Evolutionary conservation across 2,113 vertebrate species (phyloP), one percentile per base, ranked within the genome.

Genomic region (Aphyosemion australe): DNA sequence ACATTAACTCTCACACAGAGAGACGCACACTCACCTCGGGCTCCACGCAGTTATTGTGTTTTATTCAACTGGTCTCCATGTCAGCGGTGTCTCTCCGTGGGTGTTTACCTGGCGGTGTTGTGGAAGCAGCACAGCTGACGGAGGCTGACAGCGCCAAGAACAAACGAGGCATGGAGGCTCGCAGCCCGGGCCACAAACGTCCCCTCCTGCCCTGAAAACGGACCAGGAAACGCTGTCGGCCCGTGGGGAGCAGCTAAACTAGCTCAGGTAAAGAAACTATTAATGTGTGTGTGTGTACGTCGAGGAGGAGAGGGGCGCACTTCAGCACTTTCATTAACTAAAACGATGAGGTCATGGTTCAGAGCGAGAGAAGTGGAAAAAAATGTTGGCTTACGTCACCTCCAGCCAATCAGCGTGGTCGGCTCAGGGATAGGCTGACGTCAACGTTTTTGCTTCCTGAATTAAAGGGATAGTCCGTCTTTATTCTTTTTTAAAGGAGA

Each of bases 261-360:
- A 61, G 71, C 61, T 62, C 76, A 84, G 18, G 74, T 83, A 5
- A 41, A 20, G 69, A 69, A 69, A 69, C 12, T 5, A 19, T 18
- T 48, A 26, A 57, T 76, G 60, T 65, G 64, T 46, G 14, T 77
- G 21, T 58, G 46, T 48, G 6, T 42, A 4, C 21, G 37, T 4
- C 15, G 31, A 37, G 54, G 68, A 57, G 46, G 65, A 50, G 61
- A 80, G 87, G 91, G 91, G 89, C 90, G 90, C 87, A 90, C 91
- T 93, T 91, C 85, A 87, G 90, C 90, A 92, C 93, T 92, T 92
- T 91, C 90, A 87, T 93, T 89, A 93, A 93, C 92, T 84, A 90
- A 90, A 80, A 21, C 88, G 94, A 95, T 96, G 94, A 95, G 94
- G 94, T 95, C 94, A 95, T 94, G 93, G 90, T 87, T 90, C 86